Conservation (phyloP, 2,888 invertebrate species). For the Tridacna gigas region DNA sequence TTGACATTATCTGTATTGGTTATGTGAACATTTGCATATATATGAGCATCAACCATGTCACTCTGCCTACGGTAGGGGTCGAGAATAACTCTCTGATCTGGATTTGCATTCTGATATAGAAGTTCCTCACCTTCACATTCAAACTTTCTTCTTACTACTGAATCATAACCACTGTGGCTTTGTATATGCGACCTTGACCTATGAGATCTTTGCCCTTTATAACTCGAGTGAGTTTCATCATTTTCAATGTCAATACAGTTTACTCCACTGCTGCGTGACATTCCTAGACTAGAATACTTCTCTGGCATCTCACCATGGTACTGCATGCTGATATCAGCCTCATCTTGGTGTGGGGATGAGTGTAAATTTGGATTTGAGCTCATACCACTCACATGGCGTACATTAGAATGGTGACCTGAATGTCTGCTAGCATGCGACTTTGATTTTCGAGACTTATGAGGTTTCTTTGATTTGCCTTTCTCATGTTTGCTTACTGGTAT, state of each 20-base stretch:
- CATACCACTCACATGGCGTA: constrained; percentile 56
- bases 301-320: constrained; percentile 78
- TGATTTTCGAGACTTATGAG: constrained; percentile 48
- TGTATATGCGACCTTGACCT: constrained; percentile 58
- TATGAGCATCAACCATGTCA: constrained; percentile 42
- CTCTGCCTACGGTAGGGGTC: constrained; percentile 2
- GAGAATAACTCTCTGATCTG: not conserved
- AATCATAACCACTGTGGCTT: not conserved
- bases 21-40: constrained; percentile 63
- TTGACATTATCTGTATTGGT: constrained; percentile 39
- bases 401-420: constrained; percentile 55
- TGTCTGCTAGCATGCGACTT: constrained; percentile 60
- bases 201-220: constrained; percentile 27
- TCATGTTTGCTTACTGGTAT: constrained; percentile 7
- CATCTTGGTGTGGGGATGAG: constrained; percentile 14
- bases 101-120: constrained; percentile 4
- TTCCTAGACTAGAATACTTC: constrained; percentile 73
- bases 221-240: constrained; percentile 17
- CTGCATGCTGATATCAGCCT: constrained; percentile 77
- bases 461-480: constrained; percentile 33
- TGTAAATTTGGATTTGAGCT: constrained; percentile 30
- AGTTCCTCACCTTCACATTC: not conserved
- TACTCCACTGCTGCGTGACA: constrained; percentile 82
- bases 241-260: constrained; percentile 80
- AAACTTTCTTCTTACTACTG: too few relatives aligned